Evolutionary conservation across 2,113 vertebrate genomes (phyloP), one percentile per base, ranked within the genome.

Genomic region (Neolamprologus modestus): DNA sequence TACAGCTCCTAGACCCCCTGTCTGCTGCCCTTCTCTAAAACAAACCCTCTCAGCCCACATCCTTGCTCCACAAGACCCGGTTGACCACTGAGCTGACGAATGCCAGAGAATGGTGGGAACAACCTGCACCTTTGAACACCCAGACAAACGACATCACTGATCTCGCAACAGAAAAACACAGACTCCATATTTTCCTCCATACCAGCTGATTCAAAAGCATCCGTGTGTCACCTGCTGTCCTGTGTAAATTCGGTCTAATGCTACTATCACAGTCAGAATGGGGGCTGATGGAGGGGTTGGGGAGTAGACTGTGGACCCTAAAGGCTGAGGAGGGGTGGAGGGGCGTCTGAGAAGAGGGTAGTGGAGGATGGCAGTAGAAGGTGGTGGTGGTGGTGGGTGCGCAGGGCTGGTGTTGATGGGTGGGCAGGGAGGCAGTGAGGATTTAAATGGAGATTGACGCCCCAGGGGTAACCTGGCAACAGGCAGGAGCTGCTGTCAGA

Each of bases 391-490:
- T 68, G 81, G 86, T 91, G 91, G 92, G 87, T 90, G 91, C 83
- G 83, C 68, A 53, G 73, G 85, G 88, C 73, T 89, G 93, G 92
- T 92, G 92, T 92, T 92, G 91, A 94, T 92, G 94, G 91, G 92
- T 88, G 93, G 92, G 90, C 21, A 92, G 92, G 90, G 92, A 91
- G 92, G 87, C 90, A 91, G 91, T 33, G 50, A 88, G 95, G 91
- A 95, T 95, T 95, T 95, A 95, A 95, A 96, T 95, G 90, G 95
- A 96, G 94, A 95, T 93, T 94, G 93, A 94, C 92, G 92, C 95
- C 94, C 92, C 85, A 78, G 93, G 92, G 95, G 95, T 96, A 95
- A 96, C 95, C 96, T 96, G 95, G 96, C 95, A 96, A 96, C 96
- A 96, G 93, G 94, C 95, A 94, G 94, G 93, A 95, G 94, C 93